These are phyloP conservation scores for Drosophila melanosoma DNA, from an alignment of 2,888 invertebrate genomes.

Conservation along the genomic window DNA sequence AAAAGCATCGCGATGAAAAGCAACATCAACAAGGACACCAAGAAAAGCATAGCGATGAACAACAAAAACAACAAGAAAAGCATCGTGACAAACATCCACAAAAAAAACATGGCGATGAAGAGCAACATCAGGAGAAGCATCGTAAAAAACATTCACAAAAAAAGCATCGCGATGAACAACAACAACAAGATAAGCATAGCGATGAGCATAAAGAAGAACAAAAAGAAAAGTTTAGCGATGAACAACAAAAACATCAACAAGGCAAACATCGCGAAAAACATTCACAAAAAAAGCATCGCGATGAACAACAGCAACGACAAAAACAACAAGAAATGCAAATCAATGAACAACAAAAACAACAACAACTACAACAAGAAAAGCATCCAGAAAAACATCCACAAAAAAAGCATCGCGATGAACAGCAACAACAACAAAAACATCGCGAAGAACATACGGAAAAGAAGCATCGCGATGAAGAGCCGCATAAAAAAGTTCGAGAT, in stretches of 20 bases:
- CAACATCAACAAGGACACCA: not conserved
- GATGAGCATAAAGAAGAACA: too few species aligned
- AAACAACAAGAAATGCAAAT: not conserved
- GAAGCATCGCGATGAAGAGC: not conserved
- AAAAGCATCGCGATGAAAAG: not conserved
- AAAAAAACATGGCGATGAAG: not conserved
- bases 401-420: not conserved
- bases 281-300: not conserved
- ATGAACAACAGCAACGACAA: not conserved
- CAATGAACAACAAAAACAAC: not conserved
- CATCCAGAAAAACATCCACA: slow-evolving; percentile 2
- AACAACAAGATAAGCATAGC: not conserved
- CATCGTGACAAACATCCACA: not conserved
- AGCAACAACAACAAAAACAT: not conserved
- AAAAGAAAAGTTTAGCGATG: not conserved
- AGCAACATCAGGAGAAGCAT: too few species aligned
- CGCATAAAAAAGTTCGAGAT: not conserved
- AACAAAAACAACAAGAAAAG: too few species aligned
- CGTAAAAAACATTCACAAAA: not conserved
- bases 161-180: not conserved
- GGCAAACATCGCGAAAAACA: too few species aligned
- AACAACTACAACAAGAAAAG: not conserved
- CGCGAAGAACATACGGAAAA: not conserved
- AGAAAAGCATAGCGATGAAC: not conserved
- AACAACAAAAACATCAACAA: not conserved